Evolutionary conservation across 1,140 invertebrate genomes (phyloP).

Genomic region (Theocolax elegans): DNA sequence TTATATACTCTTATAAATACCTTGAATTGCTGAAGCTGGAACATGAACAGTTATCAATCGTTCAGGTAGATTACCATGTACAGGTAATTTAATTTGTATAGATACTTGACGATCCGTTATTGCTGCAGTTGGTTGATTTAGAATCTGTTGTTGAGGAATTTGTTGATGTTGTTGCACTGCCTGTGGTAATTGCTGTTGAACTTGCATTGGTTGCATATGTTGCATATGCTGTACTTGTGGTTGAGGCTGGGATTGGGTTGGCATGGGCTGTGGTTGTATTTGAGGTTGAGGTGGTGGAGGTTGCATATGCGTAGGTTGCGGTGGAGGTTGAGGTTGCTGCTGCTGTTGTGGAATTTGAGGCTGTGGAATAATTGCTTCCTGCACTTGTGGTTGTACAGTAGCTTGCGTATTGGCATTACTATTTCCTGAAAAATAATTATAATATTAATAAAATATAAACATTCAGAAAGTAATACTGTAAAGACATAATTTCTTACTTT

Average conservation of each 20-base stretch:
- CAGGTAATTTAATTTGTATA: conserved; percentile 77
- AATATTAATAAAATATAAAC: not conserved
- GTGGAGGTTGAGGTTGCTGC: not conserved
- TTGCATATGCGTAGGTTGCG: conserved; percentile 7
- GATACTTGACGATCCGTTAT: conserved; percentile 69
- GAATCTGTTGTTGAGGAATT: conserved; percentile 51
- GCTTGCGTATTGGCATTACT: conserved; percentile 25
- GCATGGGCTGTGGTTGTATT: conserved; percentile 17
- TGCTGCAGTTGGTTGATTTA: conserved; percentile 52
- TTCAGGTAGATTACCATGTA: conserved; percentile 75
- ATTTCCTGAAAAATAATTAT: conserved; percentile 25
- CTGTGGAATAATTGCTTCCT: not conserved
- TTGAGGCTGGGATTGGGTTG: conserved; percentile 6
- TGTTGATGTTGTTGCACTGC: conserved; percentile 49
- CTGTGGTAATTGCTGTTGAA: not conserved
- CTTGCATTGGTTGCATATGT: conserved; percentile 48
- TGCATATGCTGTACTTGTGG: conserved; percentile 38
- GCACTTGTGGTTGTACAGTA: conserved; percentile 8
- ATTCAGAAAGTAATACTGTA: conserved; percentile 7
- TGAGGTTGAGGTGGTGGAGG: conserved; percentile 12
- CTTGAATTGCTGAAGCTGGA: conserved; percentile 82
- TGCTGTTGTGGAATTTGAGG: conserved; percentile 13
- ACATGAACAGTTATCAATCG: conserved; percentile 85
- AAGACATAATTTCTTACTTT: conserved; percentile 24
- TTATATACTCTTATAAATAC: too few relatives aligned